Conservation (phyloP, 1,140 invertebrate genomes). For the Amphibalanus amphitrite region DNA sequence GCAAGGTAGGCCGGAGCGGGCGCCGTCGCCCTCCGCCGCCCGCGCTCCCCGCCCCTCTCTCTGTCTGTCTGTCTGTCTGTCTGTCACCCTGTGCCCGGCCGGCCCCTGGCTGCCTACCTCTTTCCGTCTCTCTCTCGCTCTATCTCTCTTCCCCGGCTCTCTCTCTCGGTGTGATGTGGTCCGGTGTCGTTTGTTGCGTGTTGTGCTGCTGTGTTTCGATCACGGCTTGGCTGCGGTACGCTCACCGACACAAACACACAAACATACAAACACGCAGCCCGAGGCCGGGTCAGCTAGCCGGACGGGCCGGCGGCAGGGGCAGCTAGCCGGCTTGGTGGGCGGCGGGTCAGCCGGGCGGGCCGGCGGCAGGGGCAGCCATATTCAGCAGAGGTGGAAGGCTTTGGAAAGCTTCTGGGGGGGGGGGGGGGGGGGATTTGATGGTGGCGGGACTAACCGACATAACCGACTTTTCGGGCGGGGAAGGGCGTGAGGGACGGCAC, state of each 20-base stretch:
- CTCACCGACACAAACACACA: background rate
- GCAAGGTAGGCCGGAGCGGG: background rate
- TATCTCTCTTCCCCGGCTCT: background rate
- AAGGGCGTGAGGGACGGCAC: too few relatives aligned
- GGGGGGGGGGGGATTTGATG: too few relatives aligned
- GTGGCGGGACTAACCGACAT: too few relatives aligned
- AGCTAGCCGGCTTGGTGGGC: too few relatives aligned
- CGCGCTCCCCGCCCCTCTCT: slow-evolving; percentile 2
- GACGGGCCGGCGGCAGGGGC: too few relatives aligned
- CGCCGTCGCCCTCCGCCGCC: background rate
- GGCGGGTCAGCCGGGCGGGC: background rate
- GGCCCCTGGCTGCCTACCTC: too few relatives aligned
- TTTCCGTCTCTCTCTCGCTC: background rate
- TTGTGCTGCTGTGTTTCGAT: background rate
- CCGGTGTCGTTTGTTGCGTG: slow-evolving; percentile 2
- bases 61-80: slow-evolving; percentile 3
- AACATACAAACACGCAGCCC: too few relatives aligned
- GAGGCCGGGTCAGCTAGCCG: background rate
- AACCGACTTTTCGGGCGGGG: too few relatives aligned
- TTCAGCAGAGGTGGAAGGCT: too few relatives aligned
- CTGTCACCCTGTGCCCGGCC: slow-evolving; percentile 2
- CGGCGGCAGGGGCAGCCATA: too few relatives aligned
- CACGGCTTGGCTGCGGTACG: background rate
- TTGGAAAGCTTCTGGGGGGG: too few relatives aligned
- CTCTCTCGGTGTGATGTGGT: too few relatives aligned